These are phyloP conservation scores for Rhaphigaster nebulosa DNA, from an alignment of 2,888 invertebrate species.

Conservation along the genomic window DNA sequence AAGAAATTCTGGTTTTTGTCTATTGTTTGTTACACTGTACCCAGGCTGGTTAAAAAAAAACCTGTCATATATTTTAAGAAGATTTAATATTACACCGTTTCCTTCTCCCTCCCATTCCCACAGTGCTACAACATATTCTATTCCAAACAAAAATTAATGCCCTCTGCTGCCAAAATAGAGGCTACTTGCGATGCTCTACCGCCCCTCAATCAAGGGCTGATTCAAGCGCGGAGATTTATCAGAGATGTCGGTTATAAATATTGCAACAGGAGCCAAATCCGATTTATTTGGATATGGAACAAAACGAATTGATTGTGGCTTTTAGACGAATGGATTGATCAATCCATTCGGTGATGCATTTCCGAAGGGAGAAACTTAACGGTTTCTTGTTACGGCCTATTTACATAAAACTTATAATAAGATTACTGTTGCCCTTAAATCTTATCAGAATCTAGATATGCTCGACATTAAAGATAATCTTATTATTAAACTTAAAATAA, in stretches of 20 bases:
- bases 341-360: too few species aligned
- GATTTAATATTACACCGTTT: too few species aligned
- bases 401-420: background rate
- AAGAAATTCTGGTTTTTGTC: too few species aligned
- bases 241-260: background rate
- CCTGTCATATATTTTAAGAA: too few species aligned
- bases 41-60: too few species aligned
- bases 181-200: background rate
- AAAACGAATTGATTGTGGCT: slow-evolving; percentile 25
- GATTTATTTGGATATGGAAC: background rate
- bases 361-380: background rate
- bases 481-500: background rate
- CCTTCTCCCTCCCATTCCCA: too few species aligned
- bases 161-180: background rate
- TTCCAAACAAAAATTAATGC: background rate
- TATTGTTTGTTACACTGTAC: too few species aligned
- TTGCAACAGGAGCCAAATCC: background rate
- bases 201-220: background rate
- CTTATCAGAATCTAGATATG: background rate
- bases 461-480: background rate
- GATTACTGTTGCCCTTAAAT: background rate
- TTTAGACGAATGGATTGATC: background rate
- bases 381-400: background rate
- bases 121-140: background rate
- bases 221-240: background rate